phyloP scores from a whole-genome alignment of 2,113 vertebrate genomes.

The Cottus gobio region DNA sequence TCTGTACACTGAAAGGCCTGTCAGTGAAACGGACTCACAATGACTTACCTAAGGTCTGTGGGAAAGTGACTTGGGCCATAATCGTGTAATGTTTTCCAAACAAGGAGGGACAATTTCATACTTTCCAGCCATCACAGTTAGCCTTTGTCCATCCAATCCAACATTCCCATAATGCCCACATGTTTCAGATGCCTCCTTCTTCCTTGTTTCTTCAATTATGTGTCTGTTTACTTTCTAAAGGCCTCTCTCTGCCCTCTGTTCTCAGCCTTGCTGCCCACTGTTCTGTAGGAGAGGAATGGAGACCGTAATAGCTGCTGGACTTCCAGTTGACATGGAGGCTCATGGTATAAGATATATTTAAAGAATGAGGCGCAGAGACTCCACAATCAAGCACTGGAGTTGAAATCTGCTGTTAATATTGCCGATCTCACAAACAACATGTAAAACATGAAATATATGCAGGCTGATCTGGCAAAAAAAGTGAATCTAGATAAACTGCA shows the following conservation, averaged over 20 bases:
- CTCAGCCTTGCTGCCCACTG: conserved; percentile 83
- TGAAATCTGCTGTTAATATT: not conserved
- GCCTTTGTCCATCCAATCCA: conserved; percentile 81
- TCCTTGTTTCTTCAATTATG: conserved; percentile 99
- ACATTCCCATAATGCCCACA: conserved; percentile 96
- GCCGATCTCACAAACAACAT: not conserved
- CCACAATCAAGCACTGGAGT: not conserved
- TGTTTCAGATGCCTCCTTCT: conserved; percentile 92
- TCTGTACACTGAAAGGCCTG: conserved; percentile 77
- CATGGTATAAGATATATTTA: not conserved
- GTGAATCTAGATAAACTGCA: not conserved
- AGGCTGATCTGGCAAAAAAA: not conserved
- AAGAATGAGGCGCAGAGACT: not conserved
- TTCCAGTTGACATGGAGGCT: conserved; percentile 41
- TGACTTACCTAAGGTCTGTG: conserved; percentile 83
- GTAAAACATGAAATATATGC: not conserved
- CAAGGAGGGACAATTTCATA: conserved; percentile 74
- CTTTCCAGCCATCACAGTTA: conserved; percentile 84
- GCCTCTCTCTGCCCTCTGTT: conserved; percentile 85
- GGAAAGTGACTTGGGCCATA: conserved; percentile 84
- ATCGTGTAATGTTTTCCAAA: conserved; percentile 76
- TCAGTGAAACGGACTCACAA: conserved; percentile 76
- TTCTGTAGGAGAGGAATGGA: conserved; percentile 83
- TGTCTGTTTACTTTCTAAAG: conserved; percentile 96
- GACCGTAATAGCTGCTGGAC: conserved; percentile 68